Percentiles rank a stretch among this genome's conserved stretches.
Conservation (phyloP, 2,888 invertebrate species). For the Griposia aprilina region DNA sequence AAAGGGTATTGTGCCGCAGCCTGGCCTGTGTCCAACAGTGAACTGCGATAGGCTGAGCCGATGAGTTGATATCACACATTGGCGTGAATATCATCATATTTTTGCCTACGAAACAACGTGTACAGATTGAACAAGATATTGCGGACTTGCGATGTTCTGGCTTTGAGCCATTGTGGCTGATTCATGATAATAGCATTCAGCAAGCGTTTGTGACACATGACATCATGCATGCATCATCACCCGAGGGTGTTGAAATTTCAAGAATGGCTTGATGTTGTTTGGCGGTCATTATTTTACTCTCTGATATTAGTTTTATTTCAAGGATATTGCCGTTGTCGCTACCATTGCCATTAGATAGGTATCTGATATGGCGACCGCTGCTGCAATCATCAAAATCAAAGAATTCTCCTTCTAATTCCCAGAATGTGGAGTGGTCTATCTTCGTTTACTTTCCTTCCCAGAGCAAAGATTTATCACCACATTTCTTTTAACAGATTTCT, state of each 20-base stretch:
- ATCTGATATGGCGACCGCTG: not conserved
- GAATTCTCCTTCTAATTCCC: not conserved
- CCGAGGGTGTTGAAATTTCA: not conserved
- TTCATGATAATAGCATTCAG: conserved; percentile 31
- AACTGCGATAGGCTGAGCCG: not conserved
- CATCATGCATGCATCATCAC: conserved; percentile 33
- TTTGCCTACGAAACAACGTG: not conserved
- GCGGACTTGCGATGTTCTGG: conserved; percentile 24
- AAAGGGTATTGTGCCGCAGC: not conserved
- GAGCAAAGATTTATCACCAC: not conserved
- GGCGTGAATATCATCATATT: not conserved
- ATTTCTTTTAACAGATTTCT: not conserved
- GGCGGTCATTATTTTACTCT: not conserved
- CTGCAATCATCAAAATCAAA: not conserved
- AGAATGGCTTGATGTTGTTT: not conserved
- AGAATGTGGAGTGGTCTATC: too few relatives aligned
- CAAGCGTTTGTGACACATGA: conserved; percentile 16
- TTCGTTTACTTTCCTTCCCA: not conserved
- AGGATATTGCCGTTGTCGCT: not conserved
- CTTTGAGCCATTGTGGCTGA: conserved; percentile 38
- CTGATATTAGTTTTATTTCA: not conserved
- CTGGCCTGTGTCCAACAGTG: not conserved
- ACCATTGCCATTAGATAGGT: not conserved
- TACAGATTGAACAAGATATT: not conserved
- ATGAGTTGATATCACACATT: not conserved